Base-by-base conservation (phyloP, 2,888 invertebrate genomes). In the Rhingia rostrata region DNA sequence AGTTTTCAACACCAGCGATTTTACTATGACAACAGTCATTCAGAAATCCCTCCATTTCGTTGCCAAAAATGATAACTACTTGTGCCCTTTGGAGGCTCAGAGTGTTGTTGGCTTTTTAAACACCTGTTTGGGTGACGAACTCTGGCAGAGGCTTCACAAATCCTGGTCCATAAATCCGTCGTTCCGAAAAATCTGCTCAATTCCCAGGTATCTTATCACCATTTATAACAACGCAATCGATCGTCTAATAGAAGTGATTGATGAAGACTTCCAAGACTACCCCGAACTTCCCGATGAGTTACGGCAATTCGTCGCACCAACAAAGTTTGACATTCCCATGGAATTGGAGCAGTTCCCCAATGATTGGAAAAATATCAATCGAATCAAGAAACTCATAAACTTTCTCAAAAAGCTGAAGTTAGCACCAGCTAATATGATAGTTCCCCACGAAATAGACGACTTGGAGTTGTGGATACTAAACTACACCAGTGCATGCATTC, bases 171-270 rank as follows among this genome's bases (percentile, higher is more conserved):
- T 69, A 10, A 87, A 91, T 89, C 87, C 89, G 81, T 87, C 92
- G 85, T 88, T 90, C 89, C 37, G 91, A 73, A 88, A 91, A 88
- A 90, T 92, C 88, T 89, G 88, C 22, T 83, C 64, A 2, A 77
- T 87, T 7, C 95, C 64, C 89, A 92, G 87, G 92, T 93, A 88
- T 53, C 92, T 95, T 5, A 93, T 95, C 10, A 90, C 92, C 64
- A 91, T 95, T 58, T 95, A 95, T 88, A 96, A 96, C 88, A 93
- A 93, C 86, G 94, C 94, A 32, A 92, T 96, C 30, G 92, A 93
- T 58, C 93, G 93, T 87, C 89, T 96, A 58, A 93, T 93, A 45
- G 90, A 93, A 51, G 93, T 95, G 60, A 91, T 94, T 39, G 92
- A 94, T 37, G 93, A 95, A 89, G 92, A 94, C 86, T 91, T 94